Evolutionary conservation across 2,888 invertebrate genomes (phyloP).

Genomic region (Chironomus tentans): DNA sequence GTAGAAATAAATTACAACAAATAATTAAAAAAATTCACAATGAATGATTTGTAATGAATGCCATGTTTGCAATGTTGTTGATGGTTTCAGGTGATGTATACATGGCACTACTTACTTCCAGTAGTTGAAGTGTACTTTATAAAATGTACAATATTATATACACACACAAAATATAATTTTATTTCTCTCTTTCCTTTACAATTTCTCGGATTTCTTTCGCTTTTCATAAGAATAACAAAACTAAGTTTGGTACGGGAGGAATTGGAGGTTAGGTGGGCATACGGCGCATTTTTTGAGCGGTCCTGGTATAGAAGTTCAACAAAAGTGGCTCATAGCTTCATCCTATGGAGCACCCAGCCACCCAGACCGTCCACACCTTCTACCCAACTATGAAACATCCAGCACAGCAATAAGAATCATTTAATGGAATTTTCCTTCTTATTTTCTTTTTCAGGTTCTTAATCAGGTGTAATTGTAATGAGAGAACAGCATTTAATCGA

Average conservation of each 20-base stretch:
- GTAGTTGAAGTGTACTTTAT: neutral
- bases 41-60: neutral
- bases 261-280: too few species aligned
- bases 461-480: conserved; percentile 21
- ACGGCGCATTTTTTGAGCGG: too few species aligned
- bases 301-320: too few species aligned
- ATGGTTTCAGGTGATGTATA: neutral
- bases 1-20: neutral
- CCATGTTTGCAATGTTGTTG: neutral
- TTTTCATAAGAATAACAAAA: neutral
- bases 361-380: too few species aligned
- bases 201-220: conserved; percentile 8
- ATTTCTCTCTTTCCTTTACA: neutral
- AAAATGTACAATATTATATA: too few species aligned
- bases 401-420: neutral
- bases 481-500: conserved; percentile 9
- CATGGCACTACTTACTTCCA: neutral
- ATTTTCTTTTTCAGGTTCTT: neutral
- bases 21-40: too few species aligned
- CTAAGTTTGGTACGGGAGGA: too few species aligned
- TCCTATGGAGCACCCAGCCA: too few species aligned
- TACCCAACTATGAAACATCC: too few species aligned
- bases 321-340: too few species aligned
- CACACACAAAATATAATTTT: too few species aligned
- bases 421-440: conserved; percentile 1